Conservation (phyloP, 2,797 vertebrate genomes). For the Coregonus suidteri region DNA sequence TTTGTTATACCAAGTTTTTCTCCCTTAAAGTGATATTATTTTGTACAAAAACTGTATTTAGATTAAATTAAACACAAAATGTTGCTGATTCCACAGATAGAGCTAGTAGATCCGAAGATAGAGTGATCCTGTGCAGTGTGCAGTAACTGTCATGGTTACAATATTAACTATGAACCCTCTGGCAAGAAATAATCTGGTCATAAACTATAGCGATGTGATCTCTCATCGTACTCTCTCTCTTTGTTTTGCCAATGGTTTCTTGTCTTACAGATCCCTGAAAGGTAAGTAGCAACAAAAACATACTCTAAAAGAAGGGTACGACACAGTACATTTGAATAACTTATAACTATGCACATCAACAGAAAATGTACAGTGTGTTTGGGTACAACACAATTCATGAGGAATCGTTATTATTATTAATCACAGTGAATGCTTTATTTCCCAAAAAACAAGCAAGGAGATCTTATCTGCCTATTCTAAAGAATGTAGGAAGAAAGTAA, state of each 20-base stretch:
- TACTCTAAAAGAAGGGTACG: background rate
- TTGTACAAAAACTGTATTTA: background rate
- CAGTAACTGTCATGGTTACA: conserved; percentile 17
- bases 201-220: conserved; percentile 18
- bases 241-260: conserved; percentile 4
- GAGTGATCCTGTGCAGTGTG: background rate
- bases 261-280: background rate
- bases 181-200: conserved; percentile 19
- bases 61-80: background rate
- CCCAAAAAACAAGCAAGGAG: conserved; percentile 20
- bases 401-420: background rate
- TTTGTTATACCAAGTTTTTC: background rate
- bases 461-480: conserved; percentile 38
- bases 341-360: background rate
- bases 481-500: background rate
- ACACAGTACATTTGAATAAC: background rate
- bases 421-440: conserved; percentile 20
- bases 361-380: conserved; percentile 25
- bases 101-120: background rate
- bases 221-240: conserved; percentile 1
- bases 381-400: conserved; percentile 23
- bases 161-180: conserved; percentile 28
- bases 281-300: background rate
- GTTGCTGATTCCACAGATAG: background rate
- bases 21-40: too few species aligned